Conservation (phyloP, 2,113 vertebrate genomes). For the Rattus norvegicus region GRCr8 NC_086028.1:86835001-86835500, state of each 20-base stretch:
- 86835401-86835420: not conserved
- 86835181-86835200: not conserved
- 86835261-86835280: slow-evolving; percentile 81
- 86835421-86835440: not conserved
- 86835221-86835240: not conserved
- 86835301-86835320: slow-evolving; percentile 82
- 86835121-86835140: not conserved
- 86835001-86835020: not conserved
- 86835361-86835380: not conserved
- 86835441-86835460: not conserved
- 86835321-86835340: slow-evolving; percentile 90
- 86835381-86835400: not conserved
- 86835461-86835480: too few relatives aligned
- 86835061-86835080: not conserved
- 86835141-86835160: not conserved
- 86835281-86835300: slow-evolving; percentile 86
- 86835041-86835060: not conserved
- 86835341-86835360: slow-evolving; percentile 83
- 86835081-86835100: not conserved
- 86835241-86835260: slow-evolving; percentile 69
- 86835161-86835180: not conserved
- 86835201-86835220: not conserved
- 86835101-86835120: not conserved
- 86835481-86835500: not conserved
- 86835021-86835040: not conserved